Evolutionary conservation across 2,797 vertebrate species (phyloP).

Genomic region (Anguilla anguilla): DNA sequence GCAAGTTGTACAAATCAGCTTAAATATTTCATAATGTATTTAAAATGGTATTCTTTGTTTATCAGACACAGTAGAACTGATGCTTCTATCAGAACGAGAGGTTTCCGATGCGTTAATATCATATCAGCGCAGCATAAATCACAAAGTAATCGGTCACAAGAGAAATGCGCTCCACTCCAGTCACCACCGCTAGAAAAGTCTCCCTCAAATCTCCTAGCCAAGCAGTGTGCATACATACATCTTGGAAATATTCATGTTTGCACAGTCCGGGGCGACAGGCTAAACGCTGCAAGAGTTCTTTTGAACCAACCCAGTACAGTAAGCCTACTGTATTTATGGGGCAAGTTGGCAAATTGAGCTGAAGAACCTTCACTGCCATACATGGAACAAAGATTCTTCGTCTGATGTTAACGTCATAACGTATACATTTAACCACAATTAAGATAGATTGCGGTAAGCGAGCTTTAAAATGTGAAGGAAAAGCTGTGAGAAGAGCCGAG

Average conservation of each 20-base stretch:
- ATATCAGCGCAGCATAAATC: neutral
- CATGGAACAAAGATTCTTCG: neutral
- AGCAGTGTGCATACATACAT: neutral
- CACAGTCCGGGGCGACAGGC: neutral
- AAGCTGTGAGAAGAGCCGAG: neutral
- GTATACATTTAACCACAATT: neutral
- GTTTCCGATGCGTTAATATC: neutral
- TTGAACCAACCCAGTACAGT: slow-evolving; percentile 10
- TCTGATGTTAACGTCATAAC: neutral
- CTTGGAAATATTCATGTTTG: slow-evolving; percentile 1
- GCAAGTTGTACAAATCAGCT: neutral
- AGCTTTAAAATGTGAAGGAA: neutral
- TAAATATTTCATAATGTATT: neutral
- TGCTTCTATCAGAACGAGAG: neutral
- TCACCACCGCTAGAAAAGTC: neutral
- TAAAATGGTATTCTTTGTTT: neutral
- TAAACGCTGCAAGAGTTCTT: neutral
- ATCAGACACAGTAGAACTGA: neutral
- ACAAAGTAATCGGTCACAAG: neutral
- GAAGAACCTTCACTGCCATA: neutral
- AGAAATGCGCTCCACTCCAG: neutral
- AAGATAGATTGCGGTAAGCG: neutral
- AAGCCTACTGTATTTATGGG: slow-evolving; percentile 9
- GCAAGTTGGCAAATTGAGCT: neutral
- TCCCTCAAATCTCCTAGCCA: neutral